Evolutionary conservation across 2,888 invertebrate species (phyloP), one percentile per base, ranked within the genome.

Genomic region (Molorchus minor): DNA sequence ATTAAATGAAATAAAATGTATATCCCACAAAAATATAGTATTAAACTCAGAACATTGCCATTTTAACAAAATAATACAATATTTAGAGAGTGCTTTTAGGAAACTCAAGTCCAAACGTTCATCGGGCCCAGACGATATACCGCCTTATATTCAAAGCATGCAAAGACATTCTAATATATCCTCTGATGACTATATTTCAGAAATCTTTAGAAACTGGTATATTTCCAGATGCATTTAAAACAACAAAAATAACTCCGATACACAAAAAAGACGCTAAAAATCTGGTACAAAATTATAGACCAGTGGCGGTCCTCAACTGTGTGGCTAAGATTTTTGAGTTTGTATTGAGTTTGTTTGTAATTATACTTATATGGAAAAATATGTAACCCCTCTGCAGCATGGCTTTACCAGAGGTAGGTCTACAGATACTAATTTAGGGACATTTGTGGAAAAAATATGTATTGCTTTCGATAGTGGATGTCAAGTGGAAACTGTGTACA

Each of bases 121-220:
- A 8, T 19, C 41, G 7, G 41, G 52, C 29, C 33, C 40, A 7
- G 52, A 30, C 19, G 40, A 21, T 15, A 52, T 52, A 25, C 29
- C 40, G 3, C 25, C 36, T 25, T 10, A 29, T 52, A 13, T 52
- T 52, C 29, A 52, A 52, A 41, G 12, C 16, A 10, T 30, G 19
- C 33, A 47, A 33, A n/a, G 33, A 47, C 25, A n/a, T n/a, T 25
- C 25, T 3, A 25, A 25, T 25, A 8, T 8, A 25, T 25, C 25
- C 25, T 8, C 8, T 25, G 8, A 5, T 25, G n/a, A n/a, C n/a
- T 8, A 25, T 25, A 25, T 25, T 25, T 25, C 25, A 25, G 8
- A 25, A 3, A 25, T 25, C 8, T 8, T 25, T 25, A n/a, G 25
- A 25, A 25, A 25, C 7, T 38, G 38, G 2, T 13, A 15, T 15